Conservation (phyloP, 2,888 invertebrate species). For the Rhogogaster chlorosoma region DNA sequence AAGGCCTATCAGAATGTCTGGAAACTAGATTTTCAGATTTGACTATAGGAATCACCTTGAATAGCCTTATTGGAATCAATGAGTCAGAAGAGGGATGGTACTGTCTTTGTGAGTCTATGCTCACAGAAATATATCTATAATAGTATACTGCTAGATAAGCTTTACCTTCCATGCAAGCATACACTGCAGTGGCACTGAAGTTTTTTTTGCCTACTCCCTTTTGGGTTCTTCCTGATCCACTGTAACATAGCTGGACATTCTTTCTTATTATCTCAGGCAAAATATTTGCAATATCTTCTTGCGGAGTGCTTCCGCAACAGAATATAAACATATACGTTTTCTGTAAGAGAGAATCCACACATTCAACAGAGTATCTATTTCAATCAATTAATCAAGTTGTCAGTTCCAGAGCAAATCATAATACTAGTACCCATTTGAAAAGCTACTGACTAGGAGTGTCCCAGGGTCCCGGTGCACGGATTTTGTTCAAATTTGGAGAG, state of each 20-base stretch:
- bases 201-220: background rate
- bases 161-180: background rate
- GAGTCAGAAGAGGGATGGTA: too few species aligned
- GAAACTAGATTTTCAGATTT: too few species aligned
- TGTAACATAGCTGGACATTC: background rate
- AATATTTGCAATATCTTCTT: background rate
- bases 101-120: too few species aligned
- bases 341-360: background rate
- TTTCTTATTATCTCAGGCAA: background rate
- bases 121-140: background rate
- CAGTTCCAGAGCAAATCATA: background rate
- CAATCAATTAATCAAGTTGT: background rate
- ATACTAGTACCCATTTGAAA: background rate
- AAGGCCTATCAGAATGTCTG: too few species aligned
- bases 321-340: background rate
- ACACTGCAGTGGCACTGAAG: background rate
- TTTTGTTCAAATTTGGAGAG: too few species aligned
- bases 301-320: background rate
- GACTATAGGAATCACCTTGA: too few species aligned
- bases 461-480: too few species aligned
- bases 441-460: background rate
- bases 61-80: too few species aligned
- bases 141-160: background rate
- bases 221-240: slow-evolving; percentile 1
- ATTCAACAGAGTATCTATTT: background rate